Percentiles rank a stretch among this genome's conserved stretches.
Conservation (phyloP, 2,888 invertebrate species). For the Aplocera efformata region DNA sequence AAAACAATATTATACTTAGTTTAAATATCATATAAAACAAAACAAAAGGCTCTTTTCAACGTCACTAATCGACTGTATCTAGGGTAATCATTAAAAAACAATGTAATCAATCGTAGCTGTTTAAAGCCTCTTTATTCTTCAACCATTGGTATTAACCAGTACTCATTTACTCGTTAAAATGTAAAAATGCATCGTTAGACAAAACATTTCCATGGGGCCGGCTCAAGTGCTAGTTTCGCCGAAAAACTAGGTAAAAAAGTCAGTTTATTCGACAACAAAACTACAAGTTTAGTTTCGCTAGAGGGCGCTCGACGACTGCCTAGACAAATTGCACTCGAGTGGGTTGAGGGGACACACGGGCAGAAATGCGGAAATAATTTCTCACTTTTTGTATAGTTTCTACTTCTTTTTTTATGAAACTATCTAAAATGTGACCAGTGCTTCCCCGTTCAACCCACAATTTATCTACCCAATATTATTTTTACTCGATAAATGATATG, state of each 20-base stretch:
- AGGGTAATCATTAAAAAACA: too few relatives aligned
- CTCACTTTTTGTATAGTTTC: too few relatives aligned
- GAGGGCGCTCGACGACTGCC: constrained; percentile 49
- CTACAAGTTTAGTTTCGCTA: constrained; percentile 59
- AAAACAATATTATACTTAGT: too few relatives aligned
- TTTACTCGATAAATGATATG: too few relatives aligned
- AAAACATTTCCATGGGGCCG: constrained; percentile 5
- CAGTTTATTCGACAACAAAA: constrained; percentile 48
- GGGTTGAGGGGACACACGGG: constrained; percentile 37
- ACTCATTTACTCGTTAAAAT: constrained; percentile 17
- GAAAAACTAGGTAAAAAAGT: constrained; percentile 14
- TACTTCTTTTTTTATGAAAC: too few relatives aligned
- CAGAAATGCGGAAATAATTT: background rate
- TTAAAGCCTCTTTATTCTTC: constrained; percentile 17
- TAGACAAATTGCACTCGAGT: constrained; percentile 67
- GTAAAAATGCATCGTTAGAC: constrained; percentile 17
- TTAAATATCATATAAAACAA: too few relatives aligned
- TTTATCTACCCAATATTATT: too few relatives aligned
- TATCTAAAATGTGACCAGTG: too few relatives aligned
- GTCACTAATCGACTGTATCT: too few relatives aligned
- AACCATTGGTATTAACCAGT: constrained; percentile 12
- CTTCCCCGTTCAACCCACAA: too few relatives aligned
- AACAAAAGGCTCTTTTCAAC: too few relatives aligned
- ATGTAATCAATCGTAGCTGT: too few relatives aligned
- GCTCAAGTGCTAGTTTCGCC: constrained; percentile 9